These are phyloP conservation scores for Diacarnus erythraeanus DNA, from an alignment of 37 sponge, comb jelly and placozoan species.

Conservation along the genomic window DNA sequence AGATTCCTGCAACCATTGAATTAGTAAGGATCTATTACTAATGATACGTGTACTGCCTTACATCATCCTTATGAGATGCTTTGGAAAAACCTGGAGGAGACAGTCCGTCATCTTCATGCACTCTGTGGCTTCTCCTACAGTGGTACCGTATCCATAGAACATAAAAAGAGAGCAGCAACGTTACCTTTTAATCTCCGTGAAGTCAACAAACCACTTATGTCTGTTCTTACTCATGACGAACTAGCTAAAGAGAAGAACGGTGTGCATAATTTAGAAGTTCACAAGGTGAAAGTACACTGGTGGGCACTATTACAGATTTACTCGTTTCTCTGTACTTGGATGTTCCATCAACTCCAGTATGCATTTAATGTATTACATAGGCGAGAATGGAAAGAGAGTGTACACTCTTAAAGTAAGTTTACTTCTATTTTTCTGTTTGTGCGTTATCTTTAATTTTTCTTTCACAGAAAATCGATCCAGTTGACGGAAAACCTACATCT, in stretches of 20 bases:
- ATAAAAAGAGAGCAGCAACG: too few relatives aligned
- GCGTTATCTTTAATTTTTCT: neutral
- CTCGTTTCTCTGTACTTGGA: neutral
- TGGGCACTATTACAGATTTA: neutral
- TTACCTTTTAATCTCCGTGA: conserved; percentile 53
- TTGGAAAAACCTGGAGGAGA: conserved; percentile 53
- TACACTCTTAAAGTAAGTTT: conserved; percentile 88
- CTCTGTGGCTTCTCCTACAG: conserved; percentile 4
- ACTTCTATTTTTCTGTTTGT: neutral
- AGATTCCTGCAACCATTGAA: conserved; percentile 41
- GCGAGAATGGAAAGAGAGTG: conserved; percentile 84
- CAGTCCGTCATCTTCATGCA: neutral
- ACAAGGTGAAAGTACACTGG: neutral
- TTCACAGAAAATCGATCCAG: conserved; percentile 70
- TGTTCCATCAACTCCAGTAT: conserved; percentile 15
- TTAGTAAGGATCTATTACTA: too few relatives aligned
- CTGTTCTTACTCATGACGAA: conserved; percentile 19
- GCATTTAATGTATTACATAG: conserved; percentile 94
- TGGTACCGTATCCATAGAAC: too few relatives aligned
- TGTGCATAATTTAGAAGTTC: conserved; percentile 14
- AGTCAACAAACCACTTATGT: conserved; percentile 54
- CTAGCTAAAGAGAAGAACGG: neutral
- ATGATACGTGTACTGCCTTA: too few relatives aligned
- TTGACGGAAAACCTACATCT: conserved; percentile 76
- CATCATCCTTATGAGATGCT: conserved; percentile 41